A percentile compares a stretch with the other conserved stretches of the same genome.
These are phyloP conservation scores for Ectobius pallidus DNA, from an alignment of 2,888 invertebrate species.

Conservation along the genomic window DNA sequence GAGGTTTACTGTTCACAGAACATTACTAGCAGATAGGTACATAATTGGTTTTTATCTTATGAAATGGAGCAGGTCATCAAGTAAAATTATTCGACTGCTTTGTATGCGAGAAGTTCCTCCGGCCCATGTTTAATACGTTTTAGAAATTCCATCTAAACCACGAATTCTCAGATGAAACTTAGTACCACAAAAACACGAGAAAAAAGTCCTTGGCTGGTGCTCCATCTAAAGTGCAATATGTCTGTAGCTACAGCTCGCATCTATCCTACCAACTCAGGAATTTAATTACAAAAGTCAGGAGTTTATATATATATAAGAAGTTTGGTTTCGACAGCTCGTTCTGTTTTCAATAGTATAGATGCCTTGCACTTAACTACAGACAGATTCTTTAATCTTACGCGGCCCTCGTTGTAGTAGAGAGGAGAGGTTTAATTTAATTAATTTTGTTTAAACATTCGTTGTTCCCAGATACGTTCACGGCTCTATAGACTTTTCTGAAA, in stretches of 20 bases:
- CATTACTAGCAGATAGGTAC: no score
- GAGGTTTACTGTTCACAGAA: no score
- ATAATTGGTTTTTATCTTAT: no score
- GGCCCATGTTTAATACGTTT: not conserved
- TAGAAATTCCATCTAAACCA: not conserved
- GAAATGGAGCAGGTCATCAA: no score
- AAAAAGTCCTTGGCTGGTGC: not conserved
- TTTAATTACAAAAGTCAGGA: conserved; percentile 24
- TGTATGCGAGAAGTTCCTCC: no score
- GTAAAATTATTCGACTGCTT: no score
- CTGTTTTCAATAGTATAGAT: not conserved
- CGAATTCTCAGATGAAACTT: conserved; percentile 11
- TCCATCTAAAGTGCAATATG: conserved; percentile 10
- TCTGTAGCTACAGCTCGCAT: not conserved
- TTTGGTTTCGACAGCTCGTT: conserved; percentile 1
- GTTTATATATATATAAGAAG: conserved; percentile 1
- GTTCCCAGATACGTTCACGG: no score
- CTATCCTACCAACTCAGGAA: conserved; percentile 1
- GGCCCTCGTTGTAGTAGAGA: not conserved
- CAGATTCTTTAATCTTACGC: not conserved
- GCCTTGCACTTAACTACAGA: not conserved
- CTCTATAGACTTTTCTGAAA: no score
- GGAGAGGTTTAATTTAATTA: not conserved
- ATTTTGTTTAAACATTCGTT: not conserved
- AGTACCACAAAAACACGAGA: not conserved